Evolutionary conservation across 2,113 vertebrate species (phyloP), one percentile per base, ranked within the genome.

Genomic region (Lathamus discolor): DNA sequence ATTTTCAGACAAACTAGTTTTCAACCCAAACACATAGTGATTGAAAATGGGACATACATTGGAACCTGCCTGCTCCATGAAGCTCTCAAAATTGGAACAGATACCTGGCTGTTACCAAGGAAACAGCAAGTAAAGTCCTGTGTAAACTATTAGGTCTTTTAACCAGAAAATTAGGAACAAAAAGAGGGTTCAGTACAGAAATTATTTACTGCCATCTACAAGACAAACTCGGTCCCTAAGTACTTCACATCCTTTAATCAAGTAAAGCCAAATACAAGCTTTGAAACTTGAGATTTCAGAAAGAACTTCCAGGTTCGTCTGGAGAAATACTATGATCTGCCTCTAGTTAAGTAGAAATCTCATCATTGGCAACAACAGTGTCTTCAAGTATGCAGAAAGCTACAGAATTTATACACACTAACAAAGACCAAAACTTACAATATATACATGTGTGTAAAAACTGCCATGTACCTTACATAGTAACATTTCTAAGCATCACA

Each of bases 31-130:
- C 70, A 91, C 11, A 76, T 48, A 73, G 37, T 57, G 49, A 86
- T 83, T 94, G 91, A 92, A 96, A 86, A 78, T 25, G 19, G 15
- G 80, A 35, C 82, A 91, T 86, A 72, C 55, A 66, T 25, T 82
- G 52, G 48, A 95, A 90, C 69, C 35, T 79, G 44, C 55, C 88
- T 92, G 73, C 88, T 97, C 93, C 37, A 4, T 61, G 85, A 98
- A 96, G 93, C 48, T 88, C 74, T 95, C 86, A 66, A 93, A 97
- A 97, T 84, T 80, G 84, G 95, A 97, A 95, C 74, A 96, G 90
- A 97, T 96, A 98, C 93, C 94, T 96, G 95, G 80, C 90, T 93
- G 97, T 98, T 96, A 96, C 97, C 97, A 97, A 95, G 97, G 97
- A 97, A 98, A 98, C 97, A 91, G 78, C 79, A 90, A 97, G 96